Evolutionary conservation across 2,888 invertebrate species (phyloP).

Genomic region (Pachliopta kotzebuea): DNA sequence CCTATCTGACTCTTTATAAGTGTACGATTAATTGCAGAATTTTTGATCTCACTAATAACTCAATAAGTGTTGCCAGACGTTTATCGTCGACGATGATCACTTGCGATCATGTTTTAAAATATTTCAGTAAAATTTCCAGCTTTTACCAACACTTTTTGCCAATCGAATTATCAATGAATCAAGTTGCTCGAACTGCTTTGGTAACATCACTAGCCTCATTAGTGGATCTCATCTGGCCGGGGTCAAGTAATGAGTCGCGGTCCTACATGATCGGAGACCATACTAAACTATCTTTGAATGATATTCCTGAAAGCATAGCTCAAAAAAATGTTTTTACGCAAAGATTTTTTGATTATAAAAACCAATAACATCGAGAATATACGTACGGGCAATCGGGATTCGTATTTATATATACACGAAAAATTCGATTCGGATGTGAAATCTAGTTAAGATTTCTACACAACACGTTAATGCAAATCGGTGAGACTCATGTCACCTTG

Average conservation of each 20-base stretch:
- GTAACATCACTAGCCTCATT: conserved; percentile 20
- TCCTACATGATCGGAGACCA: conserved; percentile 8
- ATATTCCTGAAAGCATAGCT: not conserved
- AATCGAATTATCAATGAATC: conserved; percentile 6
- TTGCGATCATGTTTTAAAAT: no score
- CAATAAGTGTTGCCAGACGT: no score
- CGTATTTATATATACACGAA: not conserved
- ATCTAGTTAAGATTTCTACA: no score
- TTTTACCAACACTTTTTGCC: not conserved
- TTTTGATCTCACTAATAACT: no score
- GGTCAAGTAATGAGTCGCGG: conserved; percentile 24
- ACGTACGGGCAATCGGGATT: not conserved
- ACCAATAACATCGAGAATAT: not conserved
- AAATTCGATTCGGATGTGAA: no score
- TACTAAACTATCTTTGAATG: not conserved
- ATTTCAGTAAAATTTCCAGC: no score
- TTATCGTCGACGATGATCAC: no score
- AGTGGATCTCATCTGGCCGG: conserved; percentile 22
- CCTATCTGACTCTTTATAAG: not conserved
- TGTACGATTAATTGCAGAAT: not conserved
- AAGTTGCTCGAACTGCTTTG: conserved; percentile 6
- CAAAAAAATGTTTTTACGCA: not conserved
- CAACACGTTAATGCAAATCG: no score
- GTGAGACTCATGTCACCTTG: no score
- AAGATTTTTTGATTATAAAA: no score